Base-by-base conservation (phyloP, 2,888 invertebrate genomes). In the Pachycephus smyrnensis region DNA sequence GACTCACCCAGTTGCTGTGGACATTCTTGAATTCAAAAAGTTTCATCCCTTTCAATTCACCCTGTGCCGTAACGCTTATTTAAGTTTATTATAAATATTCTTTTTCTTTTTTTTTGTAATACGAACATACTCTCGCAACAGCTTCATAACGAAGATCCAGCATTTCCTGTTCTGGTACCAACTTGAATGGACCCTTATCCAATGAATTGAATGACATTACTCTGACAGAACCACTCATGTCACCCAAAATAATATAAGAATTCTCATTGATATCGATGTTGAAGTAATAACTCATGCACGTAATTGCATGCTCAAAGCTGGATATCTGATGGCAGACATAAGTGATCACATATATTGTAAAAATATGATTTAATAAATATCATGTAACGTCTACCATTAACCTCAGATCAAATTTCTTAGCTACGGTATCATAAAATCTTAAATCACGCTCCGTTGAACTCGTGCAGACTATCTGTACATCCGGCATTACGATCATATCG, bases 371-470 rank as follows among this genome's bases (percentile, higher is more conserved):
- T 32, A n/a, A 30, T n/a, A 31, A 77, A 68, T 68, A 74, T 74
- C 23, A n/a, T 35, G n/a, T 33, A 33, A 33, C 11, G 73, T 82
- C 75, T 78, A 91, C 94, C 83, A 95, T 93, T 77, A 96, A 93
- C 84, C 96, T 93, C 73, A 96, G 92, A 69, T 94, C 94, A 90
- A 96, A 96, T 77, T 95, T 95, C 79, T 94, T 94, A 11, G 95
- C 96, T 32, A 94, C 94, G 73, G 95, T 95, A 89, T 97, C 97
- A 88, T 97, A 97, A 91, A 97, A 96, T 82, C 95, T 94, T 73
- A 97, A 91, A 88, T 96, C 96, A 30, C 96, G 92, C 91, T 96
- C 96, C 0, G 96, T 95, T 30, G 97, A 96, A 79, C 96, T 94
- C 15, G 96, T 95, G 81, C 96, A 96, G 31, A 97, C 92, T 85